Evolutionary conservation across 30 jellyfish, hydroid and myxozoan genomes (phyloP).

Genomic region (Pseudorhiza aurosa): DNA sequence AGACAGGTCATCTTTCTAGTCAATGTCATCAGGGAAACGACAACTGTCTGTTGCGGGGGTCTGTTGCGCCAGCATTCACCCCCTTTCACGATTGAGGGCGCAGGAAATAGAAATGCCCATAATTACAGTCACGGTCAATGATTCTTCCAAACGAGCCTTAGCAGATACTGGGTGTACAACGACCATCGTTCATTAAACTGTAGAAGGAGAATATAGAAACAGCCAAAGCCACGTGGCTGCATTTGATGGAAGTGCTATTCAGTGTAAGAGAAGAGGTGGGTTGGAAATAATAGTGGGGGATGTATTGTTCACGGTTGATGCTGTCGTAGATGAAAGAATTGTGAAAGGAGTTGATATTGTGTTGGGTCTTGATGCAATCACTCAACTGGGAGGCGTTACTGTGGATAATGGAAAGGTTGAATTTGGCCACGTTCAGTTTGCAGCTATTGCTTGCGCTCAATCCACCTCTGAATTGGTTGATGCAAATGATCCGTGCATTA

Average conservation of each 20-base stretch:
- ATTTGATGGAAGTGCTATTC: background rate
- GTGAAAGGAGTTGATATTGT: slow-evolving; percentile 9
- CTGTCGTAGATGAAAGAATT: background rate
- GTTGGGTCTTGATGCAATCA: slow-evolving; percentile 7
- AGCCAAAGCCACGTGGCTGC: background rate
- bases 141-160: background rate
- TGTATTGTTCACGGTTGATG: background rate
- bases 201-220: background rate
- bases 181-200: background rate
- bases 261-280: background rate
- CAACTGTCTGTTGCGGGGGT: slow-evolving; percentile 9
- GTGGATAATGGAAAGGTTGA: background rate
- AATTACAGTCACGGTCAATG: background rate
- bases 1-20: background rate
- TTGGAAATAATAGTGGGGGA: slow-evolving; percentile 7
- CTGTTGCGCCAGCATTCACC: slow-evolving; percentile 7
- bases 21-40: slow-evolving; percentile 10
- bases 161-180: slow-evolving; percentile 6
- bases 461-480: background rate
- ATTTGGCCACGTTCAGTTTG: background rate
- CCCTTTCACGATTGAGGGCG: background rate
- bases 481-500: background rate
- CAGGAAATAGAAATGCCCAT: background rate
- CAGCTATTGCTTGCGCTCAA: slow-evolving; percentile 2
- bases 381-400: slow-evolving; percentile 11